phyloP scores from a whole-genome alignment of 2,113 vertebrate genomes.

The Gnathonemus longibarbis region DNA sequence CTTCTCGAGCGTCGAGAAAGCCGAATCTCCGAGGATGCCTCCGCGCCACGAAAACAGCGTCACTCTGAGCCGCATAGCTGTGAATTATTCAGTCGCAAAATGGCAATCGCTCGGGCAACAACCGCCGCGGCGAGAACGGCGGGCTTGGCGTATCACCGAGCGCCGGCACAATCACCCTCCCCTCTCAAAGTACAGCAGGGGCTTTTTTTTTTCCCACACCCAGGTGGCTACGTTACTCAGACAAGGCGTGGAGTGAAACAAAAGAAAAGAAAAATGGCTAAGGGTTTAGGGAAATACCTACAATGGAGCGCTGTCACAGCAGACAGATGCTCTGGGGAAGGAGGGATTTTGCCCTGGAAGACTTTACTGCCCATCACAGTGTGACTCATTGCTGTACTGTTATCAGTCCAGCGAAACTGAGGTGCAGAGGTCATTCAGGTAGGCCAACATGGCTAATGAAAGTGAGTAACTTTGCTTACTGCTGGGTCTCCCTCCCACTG shows the following conservation, averaged over 20 bases:
- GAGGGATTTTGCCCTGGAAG: background rate
- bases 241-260: background rate
- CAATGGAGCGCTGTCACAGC: background rate
- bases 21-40: conserved; percentile 8
- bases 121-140: background rate
- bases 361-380: background rate
- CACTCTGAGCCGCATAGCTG: conserved; percentile 1
- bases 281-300: background rate
- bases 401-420: background rate
- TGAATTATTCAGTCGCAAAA: conserved; percentile 26
- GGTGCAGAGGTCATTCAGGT: background rate
- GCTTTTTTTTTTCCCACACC: background rate
- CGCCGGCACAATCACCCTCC: background rate
- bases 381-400: background rate
- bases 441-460: background rate
- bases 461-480: background rate
- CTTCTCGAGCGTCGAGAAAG: background rate
- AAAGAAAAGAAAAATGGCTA: background rate
- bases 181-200: background rate
- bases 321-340: conserved; percentile 5
- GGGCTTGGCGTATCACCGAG: background rate
- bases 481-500: background rate
- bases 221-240: background rate
- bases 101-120: conserved; percentile 2
- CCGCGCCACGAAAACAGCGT: background rate